Evolutionary conservation across 2,888 invertebrate genomes (phyloP).

Genomic region (Galerucella calmariensis): DNA sequence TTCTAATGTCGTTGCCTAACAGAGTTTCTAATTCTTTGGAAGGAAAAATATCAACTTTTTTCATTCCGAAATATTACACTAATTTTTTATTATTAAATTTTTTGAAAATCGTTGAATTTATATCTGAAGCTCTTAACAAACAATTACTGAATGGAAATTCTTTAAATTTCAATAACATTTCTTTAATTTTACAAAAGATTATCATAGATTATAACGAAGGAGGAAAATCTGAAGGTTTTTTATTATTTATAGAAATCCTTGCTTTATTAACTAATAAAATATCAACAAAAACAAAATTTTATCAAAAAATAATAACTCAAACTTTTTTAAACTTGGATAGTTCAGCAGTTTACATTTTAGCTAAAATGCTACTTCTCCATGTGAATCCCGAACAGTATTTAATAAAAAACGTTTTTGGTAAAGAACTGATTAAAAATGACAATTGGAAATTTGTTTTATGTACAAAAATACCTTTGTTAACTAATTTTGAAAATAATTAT

Average conservation of each 20-base stretch:
- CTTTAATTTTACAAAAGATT: constrained; percentile 70
- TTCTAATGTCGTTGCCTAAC: constrained; percentile 75
- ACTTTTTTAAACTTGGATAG: constrained; percentile 70
- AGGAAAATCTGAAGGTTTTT: constrained; percentile 65
- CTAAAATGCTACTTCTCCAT: constrained; percentile 69
- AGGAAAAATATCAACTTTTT: constrained; percentile 69
- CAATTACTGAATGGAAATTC: constrained; percentile 57
- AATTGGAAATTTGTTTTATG: constrained; percentile 77
- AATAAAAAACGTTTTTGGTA: constrained; percentile 67
- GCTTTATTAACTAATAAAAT: constrained; percentile 66
- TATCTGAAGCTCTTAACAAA: constrained; percentile 63
- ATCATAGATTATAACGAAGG: constrained; percentile 69
- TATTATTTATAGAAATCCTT: constrained; percentile 69
- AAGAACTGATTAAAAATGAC: constrained; percentile 66
- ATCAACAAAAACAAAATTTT: constrained; percentile 62
- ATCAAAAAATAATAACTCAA: constrained; percentile 66
- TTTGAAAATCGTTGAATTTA: constrained; percentile 71
- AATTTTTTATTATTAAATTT: constrained; percentile 72
- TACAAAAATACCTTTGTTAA: constrained; percentile 71
- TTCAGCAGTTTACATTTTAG: constrained; percentile 70
- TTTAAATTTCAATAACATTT: constrained; percentile 50
- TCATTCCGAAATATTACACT: constrained; percentile 70
- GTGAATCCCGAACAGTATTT: constrained; percentile 65
- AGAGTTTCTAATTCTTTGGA: constrained; percentile 76
- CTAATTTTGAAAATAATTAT: constrained; percentile 65